Conservation (phyloP, 2,888 invertebrate species). For the Gnatocerus cornutus region DNA sequence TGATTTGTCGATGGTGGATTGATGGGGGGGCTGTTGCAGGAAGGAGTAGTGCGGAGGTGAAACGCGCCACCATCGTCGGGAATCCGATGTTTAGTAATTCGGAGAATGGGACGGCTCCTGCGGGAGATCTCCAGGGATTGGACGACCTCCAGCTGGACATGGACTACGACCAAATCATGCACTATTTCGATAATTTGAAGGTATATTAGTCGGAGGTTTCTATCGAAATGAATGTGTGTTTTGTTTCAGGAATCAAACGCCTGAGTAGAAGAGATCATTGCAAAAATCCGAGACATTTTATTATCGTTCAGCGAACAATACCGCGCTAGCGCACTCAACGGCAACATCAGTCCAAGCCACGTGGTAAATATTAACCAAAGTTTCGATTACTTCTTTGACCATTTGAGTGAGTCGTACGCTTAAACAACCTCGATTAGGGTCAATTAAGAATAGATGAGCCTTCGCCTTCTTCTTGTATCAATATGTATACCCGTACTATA, state of each 20-base stretch:
- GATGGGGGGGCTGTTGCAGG: slow-evolving; percentile 53
- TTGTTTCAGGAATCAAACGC: slow-evolving; percentile 84
- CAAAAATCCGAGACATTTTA: slow-evolving; percentile 86
- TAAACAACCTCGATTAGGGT: slow-evolving; percentile 66
- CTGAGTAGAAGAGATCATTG: slow-evolving; percentile 92
- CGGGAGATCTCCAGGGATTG: slow-evolving; percentile 77
- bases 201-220: slow-evolving; percentile 73
- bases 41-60: slow-evolving; percentile 78
- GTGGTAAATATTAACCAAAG: slow-evolving; percentile 72
- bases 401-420: slow-evolving; percentile 79
- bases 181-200: slow-evolving; percentile 98
- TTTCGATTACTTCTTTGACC: slow-evolving; percentile 78
- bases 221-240: slow-evolving; percentile 31
- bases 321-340: slow-evolving; percentile 71
- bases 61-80: slow-evolving; percentile 89
- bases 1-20: background rate
- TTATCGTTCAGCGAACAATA: slow-evolving; percentile 83
- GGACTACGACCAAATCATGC: slow-evolving; percentile 98
- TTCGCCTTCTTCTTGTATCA: slow-evolving; percentile 53
- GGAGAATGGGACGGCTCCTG: slow-evolving; percentile 55
- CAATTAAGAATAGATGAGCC: slow-evolving; percentile 57
- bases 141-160: slow-evolving; percentile 89
- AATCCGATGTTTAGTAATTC: slow-evolving; percentile 87
- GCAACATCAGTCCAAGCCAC: slow-evolving; percentile 68
- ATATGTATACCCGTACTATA: slow-evolving; percentile 59